Conservation (phyloP, 2,888 invertebrate genomes). For the Cheilosia vulpina region DNA sequence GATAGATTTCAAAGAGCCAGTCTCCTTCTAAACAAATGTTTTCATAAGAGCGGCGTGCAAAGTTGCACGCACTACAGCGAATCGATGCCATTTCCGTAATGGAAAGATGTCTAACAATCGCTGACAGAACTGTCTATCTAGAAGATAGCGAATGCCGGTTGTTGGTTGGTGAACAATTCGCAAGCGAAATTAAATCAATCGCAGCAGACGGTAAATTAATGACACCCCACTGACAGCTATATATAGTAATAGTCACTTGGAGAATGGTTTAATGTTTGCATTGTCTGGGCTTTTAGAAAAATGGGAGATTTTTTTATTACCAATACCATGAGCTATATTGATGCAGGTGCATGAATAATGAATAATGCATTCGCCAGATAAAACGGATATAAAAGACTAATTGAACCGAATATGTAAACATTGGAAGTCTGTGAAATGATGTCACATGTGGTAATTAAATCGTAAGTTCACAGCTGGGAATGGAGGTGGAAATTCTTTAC, state of each 20-base stretch:
- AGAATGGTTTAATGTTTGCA: constrained; percentile 53
- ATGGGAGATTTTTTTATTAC: neutral
- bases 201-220: neutral
- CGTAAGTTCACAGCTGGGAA: constrained; percentile 31
- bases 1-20: constrained; percentile 12
- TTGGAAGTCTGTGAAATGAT: constrained; percentile 42
- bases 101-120: constrained; percentile 5
- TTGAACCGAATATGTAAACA: constrained; percentile 13
- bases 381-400: neutral
- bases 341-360: constrained; percentile 56
- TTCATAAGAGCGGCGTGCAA: constrained; percentile 9
- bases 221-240: neutral
- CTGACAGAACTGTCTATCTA: no score
- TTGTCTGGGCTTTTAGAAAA: constrained; percentile 32
- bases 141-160: no score
- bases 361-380: constrained; percentile 44
- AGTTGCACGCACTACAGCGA: neutral
- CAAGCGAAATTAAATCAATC: neutral
- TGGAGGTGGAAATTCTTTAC: constrained; percentile 11
- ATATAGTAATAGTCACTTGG: neutral
- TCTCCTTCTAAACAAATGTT: neutral
- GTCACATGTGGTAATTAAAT: constrained; percentile 64
- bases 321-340: constrained; percentile 11
- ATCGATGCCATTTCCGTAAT: constrained; percentile 5
- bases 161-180: neutral